Conservation (phyloP, 2,797 vertebrate genomes). For the Poeciliopsis turneri region DNA sequence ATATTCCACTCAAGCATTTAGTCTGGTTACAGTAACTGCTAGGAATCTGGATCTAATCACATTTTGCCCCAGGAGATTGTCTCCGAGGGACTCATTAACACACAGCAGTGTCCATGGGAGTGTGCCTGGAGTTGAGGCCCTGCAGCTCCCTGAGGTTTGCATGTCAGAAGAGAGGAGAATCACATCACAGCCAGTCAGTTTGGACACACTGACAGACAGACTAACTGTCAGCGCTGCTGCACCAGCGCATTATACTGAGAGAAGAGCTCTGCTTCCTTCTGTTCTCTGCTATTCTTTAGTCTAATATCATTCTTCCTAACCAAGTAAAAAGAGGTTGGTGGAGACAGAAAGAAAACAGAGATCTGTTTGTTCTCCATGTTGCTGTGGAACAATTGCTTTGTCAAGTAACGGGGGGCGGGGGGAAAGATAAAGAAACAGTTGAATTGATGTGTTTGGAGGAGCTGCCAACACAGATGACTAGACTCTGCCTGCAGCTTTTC, state of each 20-base stretch:
- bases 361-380: constrained; percentile 64
- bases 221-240: constrained; percentile 44
- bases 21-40: constrained; percentile 37
- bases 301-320: constrained; percentile 18
- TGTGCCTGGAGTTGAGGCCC: constrained; percentile 56
- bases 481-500: constrained; percentile 62
- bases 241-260: constrained; percentile 39
- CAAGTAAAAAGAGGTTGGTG: constrained; percentile 28
- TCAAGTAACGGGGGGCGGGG: constrained; percentile 25
- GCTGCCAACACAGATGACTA: constrained; percentile 74
- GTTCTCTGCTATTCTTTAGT: constrained; percentile 22
- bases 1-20: neutral
- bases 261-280: constrained; percentile 2
- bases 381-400: constrained; percentile 58
- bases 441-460: constrained; percentile 68
- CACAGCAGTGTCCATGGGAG: constrained; percentile 55
- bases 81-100: constrained; percentile 72
- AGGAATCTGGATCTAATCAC: constrained; percentile 63
- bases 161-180: constrained; percentile 37
- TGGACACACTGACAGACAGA: constrained; percentile 44
- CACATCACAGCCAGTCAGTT: constrained; percentile 33
- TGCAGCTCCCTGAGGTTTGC: constrained; percentile 44
- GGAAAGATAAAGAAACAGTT: constrained; percentile 37
- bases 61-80: constrained; percentile 54
- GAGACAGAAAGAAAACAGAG: constrained; percentile 54